Percentiles rank a stretch among this genome's conserved stretches.
phyloP scores from a whole-genome alignment of 2,113 vertebrate genomes.

The Platysternon megacephalum region DNA sequence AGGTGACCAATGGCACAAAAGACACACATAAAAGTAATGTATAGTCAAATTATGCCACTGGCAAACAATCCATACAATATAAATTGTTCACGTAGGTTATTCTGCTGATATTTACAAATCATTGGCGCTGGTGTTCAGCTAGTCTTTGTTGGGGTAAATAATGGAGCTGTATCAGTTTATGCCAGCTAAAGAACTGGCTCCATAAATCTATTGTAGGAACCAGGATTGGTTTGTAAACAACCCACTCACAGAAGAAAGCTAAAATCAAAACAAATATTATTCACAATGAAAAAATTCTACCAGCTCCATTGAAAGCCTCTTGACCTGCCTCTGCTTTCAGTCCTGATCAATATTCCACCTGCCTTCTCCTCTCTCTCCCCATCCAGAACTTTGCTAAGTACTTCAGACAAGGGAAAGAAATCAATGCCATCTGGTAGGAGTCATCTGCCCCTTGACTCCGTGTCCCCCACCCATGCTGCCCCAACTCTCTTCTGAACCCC shows the following conservation, averaged over 20 bases:
- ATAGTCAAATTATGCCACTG: background rate
- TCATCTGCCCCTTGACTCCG: background rate
- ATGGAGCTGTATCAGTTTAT: background rate
- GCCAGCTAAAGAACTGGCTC: background rate
- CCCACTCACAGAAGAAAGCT: background rate
- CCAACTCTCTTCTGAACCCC: background rate
- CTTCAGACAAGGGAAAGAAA: background rate
- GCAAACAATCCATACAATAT: background rate
- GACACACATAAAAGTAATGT: background rate
- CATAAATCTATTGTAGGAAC: background rate
- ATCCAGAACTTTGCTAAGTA: background rate
- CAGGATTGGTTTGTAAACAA: background rate
- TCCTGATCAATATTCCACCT: background rate
- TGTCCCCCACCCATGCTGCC: background rate
- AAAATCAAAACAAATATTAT: background rate
- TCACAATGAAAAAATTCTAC: background rate
- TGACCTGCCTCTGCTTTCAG: background rate
- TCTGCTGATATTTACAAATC: background rate
- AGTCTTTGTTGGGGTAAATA: background rate
- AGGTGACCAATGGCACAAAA: background rate
- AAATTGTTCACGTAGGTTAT: background rate
- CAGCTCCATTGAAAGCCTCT: background rate
- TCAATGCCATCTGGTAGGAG: background rate
- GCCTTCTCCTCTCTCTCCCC: background rate
- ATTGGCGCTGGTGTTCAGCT: background rate